Evolutionary conservation across 2,113 vertebrate genomes (phyloP), one percentile per base, ranked within the genome.

Genomic region (Puma concolor): DNA sequence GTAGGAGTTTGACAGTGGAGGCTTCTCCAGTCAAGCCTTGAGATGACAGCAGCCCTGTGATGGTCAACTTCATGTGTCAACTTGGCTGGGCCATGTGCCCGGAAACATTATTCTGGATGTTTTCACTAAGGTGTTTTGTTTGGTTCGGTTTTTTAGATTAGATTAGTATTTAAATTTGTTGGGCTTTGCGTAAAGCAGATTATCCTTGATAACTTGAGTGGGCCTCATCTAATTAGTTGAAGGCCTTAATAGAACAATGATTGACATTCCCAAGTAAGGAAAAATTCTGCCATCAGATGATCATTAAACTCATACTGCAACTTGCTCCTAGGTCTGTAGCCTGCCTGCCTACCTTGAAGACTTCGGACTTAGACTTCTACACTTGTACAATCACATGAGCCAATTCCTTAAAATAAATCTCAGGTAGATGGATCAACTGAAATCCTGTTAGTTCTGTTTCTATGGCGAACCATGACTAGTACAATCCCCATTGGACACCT

Each of bases 31-130:
- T 48, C 27, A 67, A 72, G 1, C 3, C 9, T n/a, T 84, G 27
- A 54, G 27, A 72, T 38, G 8, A 72, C 44, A 21, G 2, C 4
- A 66, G 17, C 1, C 13, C 3, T 50, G 6, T 23, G 29, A 66
- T 44, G 1, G 7, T 63, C 29, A 87, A 71, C 38, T n/a, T 69
- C 21, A 63, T 4, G 8, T 48, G 67, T 50, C 31, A 13, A 23
- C 2, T 27, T 57, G 8, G 31, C 50, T 48, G 31, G 23, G 7
- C 0, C 16, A 23, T 2, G 9, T 38, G 7, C 2, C n/a, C n/a
- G 71, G 0, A 92, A 84, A 25, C 1, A 50, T 48, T n/a, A 60
- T 16, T 38, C 31, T 66, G 6, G 2, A 74, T 84, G 12, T 66
- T 88, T 57, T 71, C 66, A 12, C 33, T 4, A 50, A 41, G 8